These are phyloP conservation scores for Atherinosoma microstoma DNA, from an alignment of 2,797 vertebrate species.

Conservation along the genomic window DNA sequence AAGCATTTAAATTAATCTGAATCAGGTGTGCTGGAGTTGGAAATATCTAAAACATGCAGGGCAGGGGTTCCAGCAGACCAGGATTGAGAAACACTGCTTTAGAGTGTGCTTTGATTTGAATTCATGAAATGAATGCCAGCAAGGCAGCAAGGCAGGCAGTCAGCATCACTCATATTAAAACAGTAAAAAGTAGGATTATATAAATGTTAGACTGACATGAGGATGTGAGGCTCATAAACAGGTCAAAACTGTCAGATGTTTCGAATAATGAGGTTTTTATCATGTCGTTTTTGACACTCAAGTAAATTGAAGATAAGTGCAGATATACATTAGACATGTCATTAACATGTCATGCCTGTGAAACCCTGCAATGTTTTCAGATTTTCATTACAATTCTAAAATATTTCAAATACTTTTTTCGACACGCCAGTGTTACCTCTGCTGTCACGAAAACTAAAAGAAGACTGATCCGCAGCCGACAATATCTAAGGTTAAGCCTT, in stretches of 20 bases:
- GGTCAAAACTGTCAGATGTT: conserved; percentile 5
- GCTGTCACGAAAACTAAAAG: neutral
- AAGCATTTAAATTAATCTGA: too few species aligned
- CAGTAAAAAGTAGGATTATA: neutral
- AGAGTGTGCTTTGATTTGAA: neutral
- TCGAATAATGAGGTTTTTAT: neutral
- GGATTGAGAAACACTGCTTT: neutral
- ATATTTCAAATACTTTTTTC: neutral
- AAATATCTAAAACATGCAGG: neutral
- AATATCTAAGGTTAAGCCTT: neutral
- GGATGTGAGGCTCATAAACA: neutral
- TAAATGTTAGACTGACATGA: conserved; percentile 1
- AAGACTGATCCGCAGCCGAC: neutral
- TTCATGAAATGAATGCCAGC: neutral
- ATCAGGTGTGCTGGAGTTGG: neutral
- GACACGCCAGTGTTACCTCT: neutral
- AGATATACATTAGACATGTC: neutral
- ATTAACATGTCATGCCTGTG: neutral
- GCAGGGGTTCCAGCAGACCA: too few species aligned
- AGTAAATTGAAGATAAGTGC: neutral
- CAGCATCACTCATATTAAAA: neutral
- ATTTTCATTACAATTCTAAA: neutral
- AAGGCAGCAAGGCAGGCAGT: neutral
- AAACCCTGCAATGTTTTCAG: neutral
- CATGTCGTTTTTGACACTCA: neutral